Evolutionary conservation across 2,113 vertebrate species (phyloP).

Genomic region (Dolichallabes microphthalmus): DNA sequence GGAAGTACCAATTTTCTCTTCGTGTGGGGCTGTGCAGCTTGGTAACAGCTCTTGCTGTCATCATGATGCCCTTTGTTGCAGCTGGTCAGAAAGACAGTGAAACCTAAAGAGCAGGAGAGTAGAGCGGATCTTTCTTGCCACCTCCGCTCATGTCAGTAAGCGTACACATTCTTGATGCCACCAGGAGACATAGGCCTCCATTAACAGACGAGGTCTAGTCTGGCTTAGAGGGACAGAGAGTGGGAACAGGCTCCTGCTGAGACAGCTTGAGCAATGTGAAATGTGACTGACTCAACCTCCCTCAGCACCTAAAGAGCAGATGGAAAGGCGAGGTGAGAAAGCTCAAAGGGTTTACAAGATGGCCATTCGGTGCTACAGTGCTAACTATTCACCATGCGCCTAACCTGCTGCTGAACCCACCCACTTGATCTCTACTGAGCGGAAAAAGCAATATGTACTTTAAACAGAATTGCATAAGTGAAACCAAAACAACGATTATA

Average conservation of each 20-base stretch:
- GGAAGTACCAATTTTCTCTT: slow-evolving; percentile 56
- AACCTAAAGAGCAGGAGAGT: slow-evolving; percentile 25
- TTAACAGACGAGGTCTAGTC: slow-evolving; percentile 25
- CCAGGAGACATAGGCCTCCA: slow-evolving; percentile 38
- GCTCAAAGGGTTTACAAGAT: slow-evolving; percentile 26
- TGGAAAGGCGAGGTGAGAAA: slow-evolving; percentile 41
- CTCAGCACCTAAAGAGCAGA: slow-evolving; percentile 48
- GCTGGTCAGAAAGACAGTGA: slow-evolving; percentile 13
- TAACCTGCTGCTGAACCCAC: slow-evolving; percentile 23
- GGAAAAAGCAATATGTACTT: neutral
- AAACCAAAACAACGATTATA: neutral
- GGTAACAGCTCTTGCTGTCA: slow-evolving; percentile 43
- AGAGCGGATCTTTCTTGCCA: slow-evolving; percentile 29
- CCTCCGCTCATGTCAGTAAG: slow-evolving; percentile 36
- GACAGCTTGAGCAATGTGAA: slow-evolving; percentile 47
- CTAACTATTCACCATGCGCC: neutral
- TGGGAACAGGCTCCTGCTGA: slow-evolving; percentile 46
- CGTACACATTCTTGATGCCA: slow-evolving; percentile 2
- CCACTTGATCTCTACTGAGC: slow-evolving; percentile 24
- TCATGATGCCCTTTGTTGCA: slow-evolving; percentile 34
- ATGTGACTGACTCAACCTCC: slow-evolving; percentile 46
- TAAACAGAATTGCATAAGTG: neutral
- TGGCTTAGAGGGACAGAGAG: slow-evolving; percentile 19
- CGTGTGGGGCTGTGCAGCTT: slow-evolving; percentile 35
- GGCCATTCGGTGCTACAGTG: neutral